Evolutionary conservation across 2,113 vertebrate genomes (phyloP), one percentile per base, ranked within the genome.

Genomic region (Pachyramphus minor): DNA sequence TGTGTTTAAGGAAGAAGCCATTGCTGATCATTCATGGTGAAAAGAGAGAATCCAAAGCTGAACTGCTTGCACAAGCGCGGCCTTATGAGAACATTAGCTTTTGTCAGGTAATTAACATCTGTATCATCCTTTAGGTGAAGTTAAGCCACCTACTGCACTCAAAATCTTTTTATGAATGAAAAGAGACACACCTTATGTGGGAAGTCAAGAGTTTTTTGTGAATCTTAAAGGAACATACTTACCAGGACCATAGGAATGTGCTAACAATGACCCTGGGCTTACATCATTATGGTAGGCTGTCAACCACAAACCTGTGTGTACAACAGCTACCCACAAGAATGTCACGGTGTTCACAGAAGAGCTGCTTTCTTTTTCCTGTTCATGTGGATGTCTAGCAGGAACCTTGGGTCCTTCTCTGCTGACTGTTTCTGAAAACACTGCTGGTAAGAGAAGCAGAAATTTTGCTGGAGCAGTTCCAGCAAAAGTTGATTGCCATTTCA

Each of bases 1-100:
- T 95, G 85, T 95, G 28, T 86, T 96, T 90, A 91, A 99, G 99
- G 96, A 98, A 98, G 92, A 98, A 98, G 60, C 99, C 99, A 0
- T 80, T 99, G 85, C 92, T 99, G 88, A 98, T 99, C 6, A 98
- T 99, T 87, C 99, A 99, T 2, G 99, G 99, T 0, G 99, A 99
- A 91, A 99, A 99, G 90, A 98, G 99, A 73, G 99, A 99, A 96
- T 99, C 99, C 39, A 99, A 99, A 93, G 98, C 99, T 50, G 97
- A 97, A 23, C 97, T 99, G 30, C 79, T 99, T 1, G 98, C 99
- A 18, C 97, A 99, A 94, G 99, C 98, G 11, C 97, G 98, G 49
- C 98, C 98, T 23, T 99, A 98, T 37, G 97, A 98, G 58, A 98
- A 99, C 73, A 78, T 99, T 39, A 97, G 97, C 55, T 98, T 99